These are phyloP conservation scores for Neocloeon triangulifer DNA, from an alignment of 1,140 invertebrate species.

Conservation along the genomic window DNA sequence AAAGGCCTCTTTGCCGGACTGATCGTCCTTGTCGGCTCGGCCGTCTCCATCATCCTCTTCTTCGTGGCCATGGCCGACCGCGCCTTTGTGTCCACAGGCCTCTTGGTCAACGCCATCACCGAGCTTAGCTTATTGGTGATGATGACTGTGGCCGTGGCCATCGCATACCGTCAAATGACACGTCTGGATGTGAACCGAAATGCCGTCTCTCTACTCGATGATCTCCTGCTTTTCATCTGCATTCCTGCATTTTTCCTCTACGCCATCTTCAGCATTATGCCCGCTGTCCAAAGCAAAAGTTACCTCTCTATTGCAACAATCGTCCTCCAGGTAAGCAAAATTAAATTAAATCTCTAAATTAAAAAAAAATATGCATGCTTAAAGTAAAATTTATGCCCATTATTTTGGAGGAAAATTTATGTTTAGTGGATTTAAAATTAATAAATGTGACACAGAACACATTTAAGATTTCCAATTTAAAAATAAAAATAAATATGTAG, in stretches of 20 bases:
- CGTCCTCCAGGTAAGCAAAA: slow-evolving; percentile 27
- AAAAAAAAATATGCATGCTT: no score
- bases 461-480: no score
- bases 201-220: slow-evolving; percentile 39
- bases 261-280: slow-evolving; percentile 34
- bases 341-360: no score
- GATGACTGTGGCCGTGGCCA: slow-evolving; percentile 26
- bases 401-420: no score
- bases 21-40: slow-evolving; percentile 31
- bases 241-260: slow-evolving; percentile 49
- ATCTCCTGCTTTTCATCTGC: slow-evolving; percentile 42
- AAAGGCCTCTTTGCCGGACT: slow-evolving; percentile 42
- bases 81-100: slow-evolving; percentile 17
- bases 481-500: no score
- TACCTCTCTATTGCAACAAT: slow-evolving; percentile 24
- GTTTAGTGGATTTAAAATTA: no score
- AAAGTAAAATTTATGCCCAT: no score
- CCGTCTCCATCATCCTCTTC: slow-evolving; percentile 41
- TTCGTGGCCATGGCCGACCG: slow-evolving; percentile 35
- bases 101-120: slow-evolving; percentile 21
- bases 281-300: slow-evolving; percentile 26
- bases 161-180: slow-evolving; percentile 30
- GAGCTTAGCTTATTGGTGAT: slow-evolving; percentile 22
- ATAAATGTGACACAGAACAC: no score
- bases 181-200: slow-evolving; percentile 38